These are phyloP conservation scores for Atlantisia rogersi DNA, from an alignment of 2,113 vertebrate genomes.

Conservation along the genomic window DNA sequence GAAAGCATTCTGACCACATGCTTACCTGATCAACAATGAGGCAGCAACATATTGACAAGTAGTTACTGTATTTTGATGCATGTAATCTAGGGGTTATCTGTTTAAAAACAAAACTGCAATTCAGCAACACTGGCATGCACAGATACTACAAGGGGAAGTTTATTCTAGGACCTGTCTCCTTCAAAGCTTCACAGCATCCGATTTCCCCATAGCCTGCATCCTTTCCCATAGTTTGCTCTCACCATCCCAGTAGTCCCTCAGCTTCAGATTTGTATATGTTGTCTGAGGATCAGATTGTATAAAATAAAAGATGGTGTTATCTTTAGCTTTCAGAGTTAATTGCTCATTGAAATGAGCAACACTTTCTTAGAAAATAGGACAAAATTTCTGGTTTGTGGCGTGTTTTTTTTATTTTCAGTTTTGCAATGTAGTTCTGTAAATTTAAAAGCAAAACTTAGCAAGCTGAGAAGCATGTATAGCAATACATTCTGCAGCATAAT, in stretches of 20 bases:
- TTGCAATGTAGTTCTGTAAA: not conserved
- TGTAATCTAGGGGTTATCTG: not conserved
- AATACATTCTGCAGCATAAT: not conserved
- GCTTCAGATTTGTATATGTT: not conserved
- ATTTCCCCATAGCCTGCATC: slow-evolving; percentile 1
- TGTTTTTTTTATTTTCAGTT: not conserved
- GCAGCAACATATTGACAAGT: slow-evolving; percentile 10
- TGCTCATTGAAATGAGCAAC: not conserved
- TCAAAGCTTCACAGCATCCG: slow-evolving; percentile 21
- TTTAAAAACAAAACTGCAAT: slow-evolving; percentile 20
- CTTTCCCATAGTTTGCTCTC: slow-evolving; percentile 34
- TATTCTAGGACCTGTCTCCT: slow-evolving; percentile 63
- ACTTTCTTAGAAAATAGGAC: not conserved
- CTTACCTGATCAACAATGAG: not conserved
- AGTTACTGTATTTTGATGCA: not conserved
- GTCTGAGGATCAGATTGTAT: not conserved
- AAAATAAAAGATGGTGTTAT: not conserved
- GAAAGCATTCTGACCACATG: not conserved
- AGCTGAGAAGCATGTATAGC: not conserved
- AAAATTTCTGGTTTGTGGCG: not conserved
- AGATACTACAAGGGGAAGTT: slow-evolving; percentile 59
- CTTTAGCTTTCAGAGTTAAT: not conserved
- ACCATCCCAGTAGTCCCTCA: not conserved
- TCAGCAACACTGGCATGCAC: slow-evolving; percentile 28
- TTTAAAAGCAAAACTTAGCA: not conserved